Percentiles rank a stretch among this genome's conserved stretches.
Evolutionary conservation across 2,888 invertebrate genomes (phyloP).

Genomic region (Unio pictorum): DNA sequence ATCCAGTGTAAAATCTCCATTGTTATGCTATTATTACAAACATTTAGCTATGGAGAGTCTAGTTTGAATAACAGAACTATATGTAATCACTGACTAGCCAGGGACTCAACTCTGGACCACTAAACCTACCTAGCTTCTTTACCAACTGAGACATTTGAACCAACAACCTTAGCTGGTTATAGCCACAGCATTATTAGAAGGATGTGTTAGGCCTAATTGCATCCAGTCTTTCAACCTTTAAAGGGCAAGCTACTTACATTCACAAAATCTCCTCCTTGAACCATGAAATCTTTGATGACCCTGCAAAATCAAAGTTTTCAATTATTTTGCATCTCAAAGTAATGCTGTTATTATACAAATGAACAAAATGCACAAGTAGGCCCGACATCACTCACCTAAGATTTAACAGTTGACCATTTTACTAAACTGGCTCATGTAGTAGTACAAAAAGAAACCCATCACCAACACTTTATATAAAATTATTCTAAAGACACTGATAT

Average conservation of each 20-base stretch:
- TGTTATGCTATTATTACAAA: too few relatives aligned
- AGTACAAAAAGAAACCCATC: too few relatives aligned
- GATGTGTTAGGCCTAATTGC: not conserved
- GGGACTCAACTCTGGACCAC: too few relatives aligned
- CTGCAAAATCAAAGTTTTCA: constrained; percentile 69
- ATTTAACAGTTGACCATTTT: not conserved
- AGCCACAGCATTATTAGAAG: too few relatives aligned
- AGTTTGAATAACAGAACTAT: too few relatives aligned
- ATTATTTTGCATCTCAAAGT: not conserved
- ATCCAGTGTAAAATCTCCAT: too few relatives aligned
- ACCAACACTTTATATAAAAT: not conserved
- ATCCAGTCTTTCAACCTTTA: not conserved
- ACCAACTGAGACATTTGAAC: too few relatives aligned
- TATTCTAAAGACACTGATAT: not conserved
- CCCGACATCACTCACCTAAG: not conserved
- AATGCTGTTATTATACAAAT: not conserved
- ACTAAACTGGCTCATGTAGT: too few relatives aligned
- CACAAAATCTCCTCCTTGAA: constrained; percentile 99
- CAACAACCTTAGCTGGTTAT: too few relatives aligned
- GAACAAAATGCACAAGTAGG: not conserved
- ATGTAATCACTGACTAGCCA: not conserved
- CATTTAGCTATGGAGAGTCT: too few relatives aligned
- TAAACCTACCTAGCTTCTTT: too few relatives aligned
- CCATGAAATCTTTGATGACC: constrained; percentile 99
- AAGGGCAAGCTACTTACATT: constrained; percentile 80